Base-by-base conservation (phyloP, 2,797 vertebrate genomes). In the Anguilla obscura region DNA sequence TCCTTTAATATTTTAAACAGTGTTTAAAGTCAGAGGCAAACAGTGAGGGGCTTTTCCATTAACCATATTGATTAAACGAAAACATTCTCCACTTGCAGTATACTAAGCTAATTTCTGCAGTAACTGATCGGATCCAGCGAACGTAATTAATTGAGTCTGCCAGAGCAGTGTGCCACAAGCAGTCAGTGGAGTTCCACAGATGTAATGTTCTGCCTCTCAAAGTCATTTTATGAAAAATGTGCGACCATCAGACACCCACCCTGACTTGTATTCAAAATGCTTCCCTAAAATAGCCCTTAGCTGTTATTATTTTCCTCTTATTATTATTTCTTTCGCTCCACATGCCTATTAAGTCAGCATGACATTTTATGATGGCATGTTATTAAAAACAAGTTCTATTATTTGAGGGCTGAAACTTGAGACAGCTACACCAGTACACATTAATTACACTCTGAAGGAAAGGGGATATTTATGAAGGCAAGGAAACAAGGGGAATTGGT, bases 361-460 rank as follows among this genome's bases (percentile, higher is more conserved):
- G 94, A 94, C 94, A 96, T 94, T 95, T 96, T 95, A 95, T 94
- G 94, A 95, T 94, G 93, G 93, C 93, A 93, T 94, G 94, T 95
- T 96, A 96, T 95, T 95, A 96, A 96, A 95, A 93, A 94, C 94
- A 93, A 93, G 95, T 95, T 94, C 93, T 95, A 95, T 96, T 95
- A 95, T 95, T 94, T 95, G 94, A 92, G 90, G 93, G 92, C 94
- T 91, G 92, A 90, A 94, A 95, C 92, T 94, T 93, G 94, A 95
- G 95, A 95, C 92, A 94, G 94, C 94, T 91, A 93, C 89, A 94
- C 93, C 95, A 94, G 94, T 95, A 93, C 91, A 93, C 92, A 91
- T 94, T 95, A 96, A 96, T 96, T 96, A 95, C 93, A 93, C 91
- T 92, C 93, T 93, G 93, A 94, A 94, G 94, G 93, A 92, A 87